A percentile compares a stretch with the other conserved stretches of the same genome.
Conservation (phyloP, 2,797 vertebrate genomes). For the Harpagifer antarcticus region DNA sequence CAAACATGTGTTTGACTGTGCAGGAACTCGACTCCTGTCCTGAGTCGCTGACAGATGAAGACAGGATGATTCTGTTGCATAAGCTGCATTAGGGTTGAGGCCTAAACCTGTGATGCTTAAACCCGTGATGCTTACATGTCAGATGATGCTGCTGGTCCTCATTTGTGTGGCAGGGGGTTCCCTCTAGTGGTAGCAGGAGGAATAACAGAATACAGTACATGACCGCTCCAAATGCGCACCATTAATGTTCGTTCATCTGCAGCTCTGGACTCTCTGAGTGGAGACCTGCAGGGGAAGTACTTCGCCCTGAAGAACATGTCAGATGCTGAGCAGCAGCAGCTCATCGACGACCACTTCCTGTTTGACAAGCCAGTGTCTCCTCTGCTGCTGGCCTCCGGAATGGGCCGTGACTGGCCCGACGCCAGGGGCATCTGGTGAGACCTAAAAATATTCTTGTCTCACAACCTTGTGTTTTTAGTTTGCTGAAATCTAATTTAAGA, state of each 20-base stretch:
- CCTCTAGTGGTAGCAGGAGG: conserved; percentile 61
- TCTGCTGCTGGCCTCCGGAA: conserved; percentile 93
- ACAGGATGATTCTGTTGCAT: neutral
- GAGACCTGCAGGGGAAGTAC: conserved; percentile 95
- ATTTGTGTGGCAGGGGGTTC: conserved; percentile 2
- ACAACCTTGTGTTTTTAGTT: rapidly evolving
- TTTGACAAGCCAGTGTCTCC: conserved; percentile 98
- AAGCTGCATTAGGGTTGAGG: neutral
- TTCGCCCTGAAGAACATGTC: conserved; percentile 96
- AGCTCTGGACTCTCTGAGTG: conserved; percentile 91
- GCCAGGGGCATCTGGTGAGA: conserved; percentile 94
- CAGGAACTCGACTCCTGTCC: neutral
- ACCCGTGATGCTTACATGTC: conserved; percentile 5
- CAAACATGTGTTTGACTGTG: neutral
- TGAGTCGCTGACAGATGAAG: neutral
- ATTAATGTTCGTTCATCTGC: conserved; percentile 7
- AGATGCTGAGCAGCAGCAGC: conserved; percentile 94
- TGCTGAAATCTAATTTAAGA: neutral
- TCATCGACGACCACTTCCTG: conserved; percentile 97
- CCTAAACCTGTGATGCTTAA: conserved; percentile 7
- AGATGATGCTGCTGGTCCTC: neutral
- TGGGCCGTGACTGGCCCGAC: conserved; percentile 97
- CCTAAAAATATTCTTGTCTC: neutral
- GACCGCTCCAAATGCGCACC: neutral
- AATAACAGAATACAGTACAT: neutral